Conservation (phyloP, 2,113 vertebrate species). For the Riparia riparia region DNA sequence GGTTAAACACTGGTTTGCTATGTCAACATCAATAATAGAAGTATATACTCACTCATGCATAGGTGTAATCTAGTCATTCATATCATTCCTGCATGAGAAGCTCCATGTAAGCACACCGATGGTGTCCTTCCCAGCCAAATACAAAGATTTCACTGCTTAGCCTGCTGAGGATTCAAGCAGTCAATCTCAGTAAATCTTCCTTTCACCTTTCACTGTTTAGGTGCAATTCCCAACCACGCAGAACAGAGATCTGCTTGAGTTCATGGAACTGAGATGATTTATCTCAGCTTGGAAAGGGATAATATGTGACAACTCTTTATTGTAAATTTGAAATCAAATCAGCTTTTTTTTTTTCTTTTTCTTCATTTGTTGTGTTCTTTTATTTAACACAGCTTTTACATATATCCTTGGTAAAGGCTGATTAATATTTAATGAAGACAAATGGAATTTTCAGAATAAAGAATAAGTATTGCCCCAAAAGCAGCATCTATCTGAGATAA, state of each 20-base stretch:
- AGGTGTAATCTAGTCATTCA: background rate
- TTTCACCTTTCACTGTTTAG: background rate
- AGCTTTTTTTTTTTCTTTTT: background rate
- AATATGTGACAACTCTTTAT: background rate
- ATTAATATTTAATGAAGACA: slow-evolving; percentile 30
- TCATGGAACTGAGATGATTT: background rate
- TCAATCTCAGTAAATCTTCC: background rate
- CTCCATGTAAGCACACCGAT: background rate
- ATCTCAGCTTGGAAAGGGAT: background rate
- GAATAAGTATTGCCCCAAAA: background rate
- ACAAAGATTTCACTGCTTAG: background rate
- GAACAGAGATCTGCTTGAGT: background rate
- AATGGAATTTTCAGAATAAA: slow-evolving; percentile 13
- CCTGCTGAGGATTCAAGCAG: background rate
- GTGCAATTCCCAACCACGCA: background rate
- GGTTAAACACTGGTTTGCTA: background rate
- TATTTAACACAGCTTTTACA: background rate
- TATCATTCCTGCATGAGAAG: background rate
- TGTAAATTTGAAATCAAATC: background rate
- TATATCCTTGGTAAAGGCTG: background rate
- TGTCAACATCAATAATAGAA: background rate
- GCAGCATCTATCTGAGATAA: background rate
- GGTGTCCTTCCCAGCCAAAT: background rate
- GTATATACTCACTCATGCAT: background rate
- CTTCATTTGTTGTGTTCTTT: background rate